Evolutionary conservation across 2,888 invertebrate species (phyloP).

Genomic region (Agrilus cyanescens): DNA sequence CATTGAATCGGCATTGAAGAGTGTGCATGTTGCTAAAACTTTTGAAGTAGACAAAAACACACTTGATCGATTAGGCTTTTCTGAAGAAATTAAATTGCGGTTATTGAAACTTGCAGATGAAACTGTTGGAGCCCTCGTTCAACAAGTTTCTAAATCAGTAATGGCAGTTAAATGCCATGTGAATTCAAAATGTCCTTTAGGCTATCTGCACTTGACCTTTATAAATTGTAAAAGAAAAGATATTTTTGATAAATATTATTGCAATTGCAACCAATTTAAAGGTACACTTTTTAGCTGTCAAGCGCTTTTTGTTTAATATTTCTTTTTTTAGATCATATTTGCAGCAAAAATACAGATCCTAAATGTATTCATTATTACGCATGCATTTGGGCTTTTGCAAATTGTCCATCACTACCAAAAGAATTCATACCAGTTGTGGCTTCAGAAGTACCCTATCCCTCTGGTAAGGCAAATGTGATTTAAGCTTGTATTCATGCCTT

Average conservation of each 20-base stretch:
- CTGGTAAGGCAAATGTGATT: not conserved
- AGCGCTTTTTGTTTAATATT: not conserved
- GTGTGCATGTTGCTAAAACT: conserved; percentile 47
- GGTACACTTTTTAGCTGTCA: conserved; percentile 6
- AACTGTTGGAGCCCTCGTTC: conserved; percentile 51
- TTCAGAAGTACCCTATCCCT: conserved; percentile 28
- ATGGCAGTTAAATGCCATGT: conserved; percentile 61
- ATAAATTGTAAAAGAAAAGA: conserved; percentile 39
- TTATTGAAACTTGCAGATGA: conserved; percentile 49
- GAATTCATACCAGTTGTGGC: conserved; percentile 51
- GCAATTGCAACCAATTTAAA: conserved; percentile 32
- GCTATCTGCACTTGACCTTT: conserved; percentile 57
- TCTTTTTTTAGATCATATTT: conserved; percentile 4
- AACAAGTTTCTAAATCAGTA: conserved; percentile 55
- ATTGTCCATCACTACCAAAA: conserved; percentile 46
- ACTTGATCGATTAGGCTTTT: conserved; percentile 45
- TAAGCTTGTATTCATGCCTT: not conserved
- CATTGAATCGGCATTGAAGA: conserved; percentile 51
- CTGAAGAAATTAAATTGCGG: conserved; percentile 46
- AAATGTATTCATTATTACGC: conserved; percentile 60
- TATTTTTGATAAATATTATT: conserved; percentile 42
- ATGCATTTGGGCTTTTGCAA: conserved; percentile 57
- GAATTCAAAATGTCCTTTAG: conserved; percentile 53
- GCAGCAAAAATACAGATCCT: conserved; percentile 14
- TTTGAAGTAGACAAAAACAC: conserved; percentile 49